Evolutionary conservation across 2,888 invertebrate genomes (phyloP).

Genomic region (Pyrgus malvae): DNA sequence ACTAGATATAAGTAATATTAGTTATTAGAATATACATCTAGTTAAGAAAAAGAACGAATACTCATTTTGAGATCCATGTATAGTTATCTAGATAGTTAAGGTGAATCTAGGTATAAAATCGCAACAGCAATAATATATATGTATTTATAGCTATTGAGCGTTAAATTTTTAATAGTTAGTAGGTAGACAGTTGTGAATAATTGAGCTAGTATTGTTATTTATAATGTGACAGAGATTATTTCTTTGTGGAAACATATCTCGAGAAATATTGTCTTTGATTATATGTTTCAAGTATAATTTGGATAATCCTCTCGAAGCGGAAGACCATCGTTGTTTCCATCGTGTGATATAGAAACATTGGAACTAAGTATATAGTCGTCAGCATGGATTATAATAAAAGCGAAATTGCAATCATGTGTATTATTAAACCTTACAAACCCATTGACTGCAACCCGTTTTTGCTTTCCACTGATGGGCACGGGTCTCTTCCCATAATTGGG

Average conservation of each 20-base stretch:
- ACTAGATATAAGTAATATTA: conserved; percentile 70
- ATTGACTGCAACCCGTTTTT: too few relatives aligned
- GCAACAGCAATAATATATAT: conserved; percentile 82
- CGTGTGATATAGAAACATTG: conserved; percentile 79
- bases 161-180: conserved; percentile 78
- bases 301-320: conserved; percentile 29
- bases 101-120: conserved; percentile 58
- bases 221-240: conserved; percentile 64
- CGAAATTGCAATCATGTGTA: conserved; percentile 47
- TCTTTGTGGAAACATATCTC: conserved; percentile 50
- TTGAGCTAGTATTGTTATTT: conserved; percentile 73
- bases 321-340: conserved; percentile 57
- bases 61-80: conserved; percentile 78
- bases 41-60: conserved; percentile 69
- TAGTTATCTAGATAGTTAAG: conserved; percentile 64
- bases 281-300: conserved; percentile 16
- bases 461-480: too few relatives aligned
- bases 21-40: conserved; percentile 59
- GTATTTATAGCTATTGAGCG: conserved; percentile 80
- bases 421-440: conserved; percentile 38
- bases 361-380: conserved; percentile 76
- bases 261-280: conserved; percentile 40
- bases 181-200: conserved; percentile 76
- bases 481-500: too few relatives aligned
- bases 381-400: conserved; percentile 76